Evolutionary conservation across 2,113 vertebrate species (phyloP).

Genomic region (Myxocyprinus asiaticus): DNA sequence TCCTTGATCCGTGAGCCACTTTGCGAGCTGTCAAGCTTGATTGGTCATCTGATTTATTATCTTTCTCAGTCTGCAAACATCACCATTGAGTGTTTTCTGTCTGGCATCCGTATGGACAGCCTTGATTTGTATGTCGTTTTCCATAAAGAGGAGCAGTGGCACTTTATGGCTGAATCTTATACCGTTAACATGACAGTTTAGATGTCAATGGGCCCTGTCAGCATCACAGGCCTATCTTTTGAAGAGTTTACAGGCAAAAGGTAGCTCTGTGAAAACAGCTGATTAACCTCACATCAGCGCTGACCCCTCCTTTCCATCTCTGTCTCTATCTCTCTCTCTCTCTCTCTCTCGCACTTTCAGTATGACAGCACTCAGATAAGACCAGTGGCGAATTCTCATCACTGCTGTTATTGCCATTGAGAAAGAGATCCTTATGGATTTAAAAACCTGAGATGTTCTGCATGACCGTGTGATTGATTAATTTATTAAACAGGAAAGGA

Average conservation of each 20-base stretch:
- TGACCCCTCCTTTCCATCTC: too few relatives aligned
- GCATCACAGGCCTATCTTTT: neutral
- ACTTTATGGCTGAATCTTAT: slow-evolving; percentile 10
- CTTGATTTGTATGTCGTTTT: slow-evolving; percentile 21
- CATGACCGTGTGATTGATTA: too few relatives aligned
- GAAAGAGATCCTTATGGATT: too few relatives aligned
- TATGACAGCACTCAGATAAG: slow-evolving; percentile 37
- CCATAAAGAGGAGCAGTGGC: neutral
- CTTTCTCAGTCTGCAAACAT: neutral
- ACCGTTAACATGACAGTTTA: neutral
- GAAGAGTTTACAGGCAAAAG: slow-evolving; percentile 22
- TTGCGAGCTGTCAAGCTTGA: slow-evolving; percentile 10
- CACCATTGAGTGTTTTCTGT: slow-evolving; percentile 12
- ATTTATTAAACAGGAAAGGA: too few relatives aligned
- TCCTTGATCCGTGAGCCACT: neutral
- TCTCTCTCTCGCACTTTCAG: slow-evolving; percentile 20
- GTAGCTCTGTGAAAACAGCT: slow-evolving; percentile 38
- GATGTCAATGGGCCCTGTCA: neutral
- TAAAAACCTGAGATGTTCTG: too few relatives aligned
- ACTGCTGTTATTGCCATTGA: too few relatives aligned
- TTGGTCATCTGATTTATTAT: slow-evolving; percentile 32
- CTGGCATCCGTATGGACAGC: neutral
- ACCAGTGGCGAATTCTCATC: neutral
- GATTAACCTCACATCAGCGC: slow-evolving; percentile 41
- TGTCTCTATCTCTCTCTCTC: neutral